Evolutionary conservation across 2,888 invertebrate species (phyloP), one percentile per base, ranked within the genome.

Genomic region (Entomobrya multifasciata): DNA sequence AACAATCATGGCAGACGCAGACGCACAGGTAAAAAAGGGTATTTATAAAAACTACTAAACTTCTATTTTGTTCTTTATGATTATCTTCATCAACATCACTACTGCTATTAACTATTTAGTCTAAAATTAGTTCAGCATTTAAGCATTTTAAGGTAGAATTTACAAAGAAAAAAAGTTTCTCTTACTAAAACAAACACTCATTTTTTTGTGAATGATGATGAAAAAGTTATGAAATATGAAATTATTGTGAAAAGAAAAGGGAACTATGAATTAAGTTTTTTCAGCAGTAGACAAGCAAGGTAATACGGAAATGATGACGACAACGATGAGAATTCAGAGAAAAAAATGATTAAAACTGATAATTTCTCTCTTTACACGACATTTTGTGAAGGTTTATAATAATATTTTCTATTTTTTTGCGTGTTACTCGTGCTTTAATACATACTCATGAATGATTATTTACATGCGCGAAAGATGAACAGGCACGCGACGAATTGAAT

Each of bases 91-190:
- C 25, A 36, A 36, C 44, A 41, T 41, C 62, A n/a, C 62, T 30
- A 27, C 44, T 67, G 44, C 44, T 47, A 70, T 49, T 70, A 36
- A 36, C 4, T 36, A 70, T 70, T 70, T 70, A 70, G 55, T 82
- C 81, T 82, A 72, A 72, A 82, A 82, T 72, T 82, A 82, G 81
- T 70, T 72, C 81, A 70, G 36, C 80, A 70, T 70, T 70, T 13
- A 47, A 22, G 47, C 36, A 36, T 36, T 36, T 36, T 36, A 47
- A 70, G 25, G 41, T 25, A 15, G 25, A 70, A 17, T 36, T 6
- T 36, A 8, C 36, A 60, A 77, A 11, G 44, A 13, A 81, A 55
- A 41, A 80, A 70, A 82, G 70, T 82, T 82, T 82, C 81, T 70
- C 81, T 82, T 81, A 62, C 36, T 65, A 81, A 81, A 70, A 81